A percentile compares a stretch with the other conserved stretches of the same genome.
Evolutionary conservation across 1,140 invertebrate species (phyloP).

Genomic region (Euborellia annulipes): DNA sequence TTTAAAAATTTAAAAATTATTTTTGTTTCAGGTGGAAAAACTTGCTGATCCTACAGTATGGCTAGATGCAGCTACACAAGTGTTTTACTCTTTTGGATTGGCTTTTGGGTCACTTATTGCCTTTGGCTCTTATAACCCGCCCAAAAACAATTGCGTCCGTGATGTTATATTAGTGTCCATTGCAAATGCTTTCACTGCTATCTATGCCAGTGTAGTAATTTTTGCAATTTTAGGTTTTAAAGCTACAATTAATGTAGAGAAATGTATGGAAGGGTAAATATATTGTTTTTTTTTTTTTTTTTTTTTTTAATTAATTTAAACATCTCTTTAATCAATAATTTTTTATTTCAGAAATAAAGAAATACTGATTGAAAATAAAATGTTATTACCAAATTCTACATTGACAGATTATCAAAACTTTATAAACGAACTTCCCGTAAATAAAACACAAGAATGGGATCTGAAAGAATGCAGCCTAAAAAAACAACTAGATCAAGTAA

Average conservation of each 20-base stretch:
- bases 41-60: constrained; percentile 68
- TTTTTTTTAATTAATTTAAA: background rate
- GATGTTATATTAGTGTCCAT: constrained; percentile 80
- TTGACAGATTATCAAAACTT: background rate
- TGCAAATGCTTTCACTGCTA: constrained; percentile 80
- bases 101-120: constrained; percentile 86
- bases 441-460: constrained; percentile 1
- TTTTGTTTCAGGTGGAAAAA: constrained; percentile 51
- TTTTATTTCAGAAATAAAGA: constrained; percentile 37
- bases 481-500: constrained; percentile 54
- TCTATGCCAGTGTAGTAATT: constrained; percentile 86
- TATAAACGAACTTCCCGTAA: background rate
- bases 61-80: constrained; percentile 89
- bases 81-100: constrained; percentile 87
- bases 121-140: constrained; percentile 79
- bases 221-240: constrained; percentile 81
- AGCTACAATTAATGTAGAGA: constrained; percentile 62
- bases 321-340: background rate
- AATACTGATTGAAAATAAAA: constrained; percentile 32
- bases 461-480: constrained; percentile 47
- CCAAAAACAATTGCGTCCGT: constrained; percentile 77
- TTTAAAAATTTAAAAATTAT: too few relatives aligned
- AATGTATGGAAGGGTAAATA: constrained; percentile 56
- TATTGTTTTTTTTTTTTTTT: background rate
- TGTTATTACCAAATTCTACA: background rate